Evolutionary conservation across 2,888 invertebrate genomes (phyloP).

Genomic region (Cistogaster globosa): DNA sequence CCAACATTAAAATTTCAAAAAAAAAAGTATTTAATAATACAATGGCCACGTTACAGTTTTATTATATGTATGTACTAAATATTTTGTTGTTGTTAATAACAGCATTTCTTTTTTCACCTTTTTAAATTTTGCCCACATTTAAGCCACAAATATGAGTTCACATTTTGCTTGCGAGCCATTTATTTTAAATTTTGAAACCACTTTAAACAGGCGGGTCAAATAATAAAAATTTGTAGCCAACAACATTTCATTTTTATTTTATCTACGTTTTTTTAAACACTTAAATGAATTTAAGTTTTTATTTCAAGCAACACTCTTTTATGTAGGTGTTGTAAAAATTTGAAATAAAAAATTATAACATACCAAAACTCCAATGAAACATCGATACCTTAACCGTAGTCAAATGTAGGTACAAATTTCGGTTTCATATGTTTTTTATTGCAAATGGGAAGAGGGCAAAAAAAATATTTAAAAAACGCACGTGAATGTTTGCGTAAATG

Average conservation of each 20-base stretch:
- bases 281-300: not conserved
- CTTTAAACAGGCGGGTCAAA: not conserved
- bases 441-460: not conserved
- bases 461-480: slow-evolving; percentile 47
- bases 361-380: slow-evolving; percentile 40
- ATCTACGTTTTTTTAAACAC: not conserved
- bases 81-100: no score
- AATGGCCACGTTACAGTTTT: no score
- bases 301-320: not conserved
- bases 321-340: slow-evolving; percentile 7
- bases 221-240: not conserved
- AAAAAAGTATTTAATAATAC: no score
- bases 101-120: no score
- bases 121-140: no score
- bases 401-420: not conserved
- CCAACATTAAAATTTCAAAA: no score
- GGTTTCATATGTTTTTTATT: not conserved
- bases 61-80: no score
- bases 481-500: slow-evolving; percentile 60
- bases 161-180: not conserved
- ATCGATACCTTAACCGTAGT: slow-evolving; percentile 23
- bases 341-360: not conserved
- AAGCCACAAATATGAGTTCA: no score
- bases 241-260: not conserved
- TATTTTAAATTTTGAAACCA: not conserved